Conservation (phyloP, 2,113 vertebrate species). For the Laticauda colubrina region DNA sequence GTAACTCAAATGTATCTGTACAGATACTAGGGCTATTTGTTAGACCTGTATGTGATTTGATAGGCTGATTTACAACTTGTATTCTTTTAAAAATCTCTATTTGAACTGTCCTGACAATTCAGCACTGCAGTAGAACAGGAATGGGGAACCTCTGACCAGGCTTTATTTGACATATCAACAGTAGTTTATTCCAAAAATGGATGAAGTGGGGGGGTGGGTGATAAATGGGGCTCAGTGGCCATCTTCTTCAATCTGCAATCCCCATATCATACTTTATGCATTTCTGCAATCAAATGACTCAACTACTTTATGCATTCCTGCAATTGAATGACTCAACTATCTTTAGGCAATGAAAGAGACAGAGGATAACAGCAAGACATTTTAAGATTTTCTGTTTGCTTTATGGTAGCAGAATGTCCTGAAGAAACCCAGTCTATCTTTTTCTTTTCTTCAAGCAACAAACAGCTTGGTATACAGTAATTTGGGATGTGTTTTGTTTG, state of each 20-base stretch:
- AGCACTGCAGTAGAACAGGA: neutral
- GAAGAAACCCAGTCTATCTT: neutral
- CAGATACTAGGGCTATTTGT: neutral
- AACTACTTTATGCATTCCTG: neutral
- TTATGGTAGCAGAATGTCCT: neutral
- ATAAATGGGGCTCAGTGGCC: neutral
- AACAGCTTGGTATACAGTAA: neutral
- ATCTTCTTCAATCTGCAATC: neutral
- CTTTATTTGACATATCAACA: neutral
- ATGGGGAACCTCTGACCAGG: neutral
- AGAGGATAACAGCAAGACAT: neutral
- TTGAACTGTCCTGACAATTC: neutral
- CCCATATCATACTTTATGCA: neutral
- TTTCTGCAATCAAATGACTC: neutral
- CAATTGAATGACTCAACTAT: neutral
- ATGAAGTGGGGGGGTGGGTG: rapidly evolving
- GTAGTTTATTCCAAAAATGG: neutral
- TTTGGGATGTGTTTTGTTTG: neutral
- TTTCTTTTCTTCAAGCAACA: neutral
- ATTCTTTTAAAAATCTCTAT: neutral
- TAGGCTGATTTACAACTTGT: neutral
- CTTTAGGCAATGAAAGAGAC: neutral
- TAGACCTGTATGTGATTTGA: neutral
- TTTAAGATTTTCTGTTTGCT: neutral
- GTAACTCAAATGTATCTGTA: neutral